Evolutionary conservation across 2,888 invertebrate genomes (phyloP), one percentile per base, ranked within the genome.

Genomic region (Campoplex capitator): DNA sequence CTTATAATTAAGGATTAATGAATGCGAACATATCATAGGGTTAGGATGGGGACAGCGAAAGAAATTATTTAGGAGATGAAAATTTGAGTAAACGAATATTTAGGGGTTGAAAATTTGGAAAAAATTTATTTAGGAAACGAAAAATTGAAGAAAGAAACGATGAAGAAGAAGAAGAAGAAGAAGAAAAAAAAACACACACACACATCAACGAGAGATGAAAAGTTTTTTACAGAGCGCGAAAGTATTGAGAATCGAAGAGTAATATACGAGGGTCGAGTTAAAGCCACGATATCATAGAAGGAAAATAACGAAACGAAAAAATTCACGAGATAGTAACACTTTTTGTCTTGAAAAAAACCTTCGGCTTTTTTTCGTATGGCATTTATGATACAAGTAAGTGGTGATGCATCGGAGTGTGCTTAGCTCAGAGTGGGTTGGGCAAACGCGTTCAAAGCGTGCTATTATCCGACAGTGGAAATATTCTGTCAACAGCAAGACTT

Each of bases 21-120:
- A 94, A 94, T 93, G 93, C 92, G 93, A 94, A 94, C 94, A 94
- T 94, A 94, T 94, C 94, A 94, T 93, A 93, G 93, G 89, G 88
- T 92, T 93, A 93, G 93, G 92, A 92, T 67, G 38, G 82, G 79
- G 88, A 85, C 58, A 86, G 86, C 71, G 85, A 79, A 38, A 74
- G 45, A 78, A 76, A 68, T 84, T 79, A 86, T 87, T 84, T 88
- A 86, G 80, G 74, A 67, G 65, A 81, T 65, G 70, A 51, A 73
- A 75, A 81, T 54, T 83, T 68, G 32, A 54, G 54, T 6, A 32
- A 23, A 83, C 74, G 62, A 76, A 83, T 76, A 70, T 58, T 73
- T 62, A 73, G 76, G 70, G 65, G 18, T 71, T 73, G 56, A 65
- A 48, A 70, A 73, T 58, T 77, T 79, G 62, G 28, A 18, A 38